Percentiles rank a stretch among this genome's conserved stretches.
Conservation (phyloP, 2,797 vertebrate genomes). For the Pantherophis vulpinus region DNA sequence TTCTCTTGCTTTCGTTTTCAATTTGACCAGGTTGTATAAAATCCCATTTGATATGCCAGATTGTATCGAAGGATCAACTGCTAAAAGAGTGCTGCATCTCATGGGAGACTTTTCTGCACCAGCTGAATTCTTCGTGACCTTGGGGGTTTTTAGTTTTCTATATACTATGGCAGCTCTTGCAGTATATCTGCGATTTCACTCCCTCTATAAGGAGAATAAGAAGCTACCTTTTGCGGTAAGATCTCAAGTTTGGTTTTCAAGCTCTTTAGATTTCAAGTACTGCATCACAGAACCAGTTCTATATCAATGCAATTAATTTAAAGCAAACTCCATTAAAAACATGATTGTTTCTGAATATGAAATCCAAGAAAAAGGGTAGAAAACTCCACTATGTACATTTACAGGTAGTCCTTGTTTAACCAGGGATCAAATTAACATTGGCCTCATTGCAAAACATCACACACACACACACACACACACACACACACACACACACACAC, state of each 20-base stretch:
- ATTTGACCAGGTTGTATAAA: constrained; percentile 76
- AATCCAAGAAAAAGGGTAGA: not conserved
- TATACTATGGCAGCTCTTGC: constrained; percentile 83
- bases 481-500: too few relatives aligned
- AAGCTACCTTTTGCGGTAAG: constrained; percentile 83
- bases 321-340: not conserved
- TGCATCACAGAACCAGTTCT: not conserved
- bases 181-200: constrained; percentile 87
- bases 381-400: not conserved
- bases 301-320: not conserved
- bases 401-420: not conserved
- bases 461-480: not conserved
- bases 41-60: constrained; percentile 73
- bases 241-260: constrained; percentile 15
- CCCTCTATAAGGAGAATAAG: constrained; percentile 77
- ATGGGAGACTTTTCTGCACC: constrained; percentile 84
- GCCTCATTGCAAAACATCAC: not conserved
- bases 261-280: not conserved
- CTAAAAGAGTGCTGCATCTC: constrained; percentile 65
- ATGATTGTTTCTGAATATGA: not conserved
- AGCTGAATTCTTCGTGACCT: constrained; percentile 85
- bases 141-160: constrained; percentile 88
- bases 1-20: not conserved
- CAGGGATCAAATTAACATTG: not conserved
- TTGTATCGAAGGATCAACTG: constrained; percentile 59